phyloP scores from a whole-genome alignment of 2,113 vertebrate genomes.

The Phaethon lepturus region DNA sequence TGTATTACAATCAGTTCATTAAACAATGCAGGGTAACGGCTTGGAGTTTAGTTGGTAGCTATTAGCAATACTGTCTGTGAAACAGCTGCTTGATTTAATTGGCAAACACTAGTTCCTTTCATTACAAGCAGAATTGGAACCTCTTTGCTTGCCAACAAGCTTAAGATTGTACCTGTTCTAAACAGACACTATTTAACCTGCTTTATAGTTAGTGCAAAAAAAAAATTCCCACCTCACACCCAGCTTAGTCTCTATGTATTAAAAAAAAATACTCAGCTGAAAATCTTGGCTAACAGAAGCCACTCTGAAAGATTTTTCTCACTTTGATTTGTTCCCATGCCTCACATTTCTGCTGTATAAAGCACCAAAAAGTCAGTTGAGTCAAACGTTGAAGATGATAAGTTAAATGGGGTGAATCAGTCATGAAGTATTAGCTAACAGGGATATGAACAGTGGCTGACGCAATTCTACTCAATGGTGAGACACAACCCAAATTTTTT shows the following conservation, averaged over 20 bases:
- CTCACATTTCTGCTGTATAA: not conserved
- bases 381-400: not conserved
- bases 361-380: not conserved
- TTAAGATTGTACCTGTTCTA: constrained; percentile 41
- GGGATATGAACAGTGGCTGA: not conserved
- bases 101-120: constrained; percentile 71
- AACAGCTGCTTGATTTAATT: constrained; percentile 78
- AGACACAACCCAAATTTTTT: not conserved
- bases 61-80: constrained; percentile 71
- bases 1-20: constrained; percentile 74
- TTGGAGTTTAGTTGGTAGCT: constrained; percentile 72
- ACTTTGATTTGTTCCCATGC: not conserved
- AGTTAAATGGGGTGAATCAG: not conserved
- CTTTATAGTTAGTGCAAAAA: constrained; percentile 44
- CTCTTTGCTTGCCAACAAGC: constrained; percentile 62
- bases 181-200: constrained; percentile 36
- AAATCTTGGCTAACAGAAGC: not conserved
- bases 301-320: not conserved
- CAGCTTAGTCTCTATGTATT: not conserved
- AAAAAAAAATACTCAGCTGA: not conserved
- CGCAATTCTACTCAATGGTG: not conserved
- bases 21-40: constrained; percentile 69
- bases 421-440: not conserved
- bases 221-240: not conserved
- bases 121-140: constrained; percentile 66